Base-by-base conservation (phyloP, 2,888 invertebrate genomes). In the Anthrax anthrax region DNA sequence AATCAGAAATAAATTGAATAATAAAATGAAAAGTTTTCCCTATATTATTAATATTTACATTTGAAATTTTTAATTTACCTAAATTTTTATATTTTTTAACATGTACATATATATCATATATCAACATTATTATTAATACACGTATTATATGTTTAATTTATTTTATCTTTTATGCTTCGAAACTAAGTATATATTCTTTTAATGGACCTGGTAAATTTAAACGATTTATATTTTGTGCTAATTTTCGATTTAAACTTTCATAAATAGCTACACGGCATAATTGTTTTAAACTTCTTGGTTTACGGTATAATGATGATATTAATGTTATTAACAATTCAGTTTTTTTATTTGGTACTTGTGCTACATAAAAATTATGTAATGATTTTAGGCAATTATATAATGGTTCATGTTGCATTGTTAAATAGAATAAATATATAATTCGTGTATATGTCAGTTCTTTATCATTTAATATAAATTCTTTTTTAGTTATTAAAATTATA, bases 201-300 rank as follows among this genome's bases (percentile, higher is more conserved):
- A 84, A 68, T 39, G 75, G 72, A 51, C 70, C 72, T 9, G 84
- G 84, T 54, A 84, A 66, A 60, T 79, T 81, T 54, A 84, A 67
- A 59, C 78, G 76, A 59, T 73, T 77, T 43, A 81, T 73, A 58
- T 73, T 72, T 51, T 75, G 70, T n/a, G 79, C 80, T 44, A 83
- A 71, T 57, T 76, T 73, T 41, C 78, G 70, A 50, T 74, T 71
- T 51, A 84, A 62, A 43, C 80, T 73, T 56, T 77, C 76, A 60
- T 82, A 81, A 51, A 85, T 81, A 53, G 74, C 71, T 43, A 81
- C 77, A 18, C 84, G 72, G 39, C 80, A 73, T 49, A 82, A 75
- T 64, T 84, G 82, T 60, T 82, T 81, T n/a, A 85, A 70, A 51
- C 75, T 76, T 39, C 83, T 70, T 12, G 84, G 84, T 50, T 73